phyloP scores from a whole-genome alignment of 2,113 vertebrate species.

The Bufo gargarizans region DNA sequence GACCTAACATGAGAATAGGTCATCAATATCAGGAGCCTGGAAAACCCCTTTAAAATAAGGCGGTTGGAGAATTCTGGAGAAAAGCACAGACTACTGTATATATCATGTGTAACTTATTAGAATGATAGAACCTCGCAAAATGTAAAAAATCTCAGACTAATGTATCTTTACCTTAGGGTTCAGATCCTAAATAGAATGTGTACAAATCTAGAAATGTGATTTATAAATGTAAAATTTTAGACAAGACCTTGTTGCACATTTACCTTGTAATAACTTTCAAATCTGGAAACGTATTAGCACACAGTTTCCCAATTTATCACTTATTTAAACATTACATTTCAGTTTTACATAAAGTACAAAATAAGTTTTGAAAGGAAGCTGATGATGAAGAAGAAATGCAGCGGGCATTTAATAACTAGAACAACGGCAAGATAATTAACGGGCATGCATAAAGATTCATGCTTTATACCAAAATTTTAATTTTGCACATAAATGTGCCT shows the following conservation, averaged over 20 bases:
- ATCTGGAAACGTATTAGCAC: constrained; percentile 63
- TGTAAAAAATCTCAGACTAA: neutral
- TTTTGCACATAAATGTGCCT: constrained; percentile 98
- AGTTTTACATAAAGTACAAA: constrained; percentile 85
- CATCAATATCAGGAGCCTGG: no score
- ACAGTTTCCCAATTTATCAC: constrained; percentile 71
- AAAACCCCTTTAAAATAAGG: no score
- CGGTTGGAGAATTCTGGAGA: no score
- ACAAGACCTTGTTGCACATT: neutral
- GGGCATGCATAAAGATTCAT: constrained; percentile 96
- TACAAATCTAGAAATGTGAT: neutral
- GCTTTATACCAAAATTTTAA: constrained; percentile 98
- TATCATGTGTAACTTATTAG: no score
- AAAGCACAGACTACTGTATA: no score
- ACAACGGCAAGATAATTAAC: constrained; percentile 94
- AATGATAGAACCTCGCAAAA: no score
- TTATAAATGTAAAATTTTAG: neutral
- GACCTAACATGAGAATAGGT: no score
- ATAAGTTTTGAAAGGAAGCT: constrained; percentile 95
- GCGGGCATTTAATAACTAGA: constrained; percentile 95
- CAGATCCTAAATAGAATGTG: neutral
- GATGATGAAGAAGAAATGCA: constrained; percentile 96
- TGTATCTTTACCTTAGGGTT: neutral
- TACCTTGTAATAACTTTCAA: constrained; percentile 10
- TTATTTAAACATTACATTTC: constrained; percentile 84